Conservation (phyloP, 2,888 invertebrate species). For the Dermolepida albohirtum region DNA sequence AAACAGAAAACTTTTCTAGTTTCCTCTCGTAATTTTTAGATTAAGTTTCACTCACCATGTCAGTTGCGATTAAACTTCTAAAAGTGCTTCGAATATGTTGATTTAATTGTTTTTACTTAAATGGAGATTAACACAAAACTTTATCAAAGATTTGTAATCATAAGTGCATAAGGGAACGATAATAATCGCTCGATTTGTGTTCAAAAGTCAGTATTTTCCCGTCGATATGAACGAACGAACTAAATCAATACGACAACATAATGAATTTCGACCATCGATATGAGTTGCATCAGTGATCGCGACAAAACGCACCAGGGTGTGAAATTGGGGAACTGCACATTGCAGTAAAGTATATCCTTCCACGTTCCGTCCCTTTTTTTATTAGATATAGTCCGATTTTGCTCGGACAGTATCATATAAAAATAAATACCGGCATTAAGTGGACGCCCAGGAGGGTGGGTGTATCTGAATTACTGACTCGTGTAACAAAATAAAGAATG, state of each 20-base stretch:
- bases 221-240: not conserved
- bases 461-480: slow-evolving; percentile 51
- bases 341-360: slow-evolving; percentile 59
- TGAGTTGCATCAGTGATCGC: slow-evolving; percentile 60
- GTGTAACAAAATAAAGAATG: slow-evolving; percentile 58
- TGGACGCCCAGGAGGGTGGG: slow-evolving; percentile 49
- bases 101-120: no score
- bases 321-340: slow-evolving; percentile 63
- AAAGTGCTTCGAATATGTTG: no score
- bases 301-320: slow-evolving; percentile 59
- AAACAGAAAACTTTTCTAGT: no score
- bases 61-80: no score
- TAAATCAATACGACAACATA: slow-evolving; percentile 53
- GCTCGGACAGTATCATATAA: slow-evolving; percentile 59
- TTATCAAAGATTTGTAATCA: no score
- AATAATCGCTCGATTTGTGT: not conserved
- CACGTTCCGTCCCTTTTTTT: slow-evolving; percentile 50
- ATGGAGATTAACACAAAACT: no score
- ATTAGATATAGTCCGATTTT: slow-evolving; percentile 56
- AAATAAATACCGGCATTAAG: slow-evolving; percentile 62
- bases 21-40: no score
- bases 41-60: no score
- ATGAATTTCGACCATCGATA: slow-evolving; percentile 63
- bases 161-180: not conserved
- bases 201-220: slow-evolving; percentile 13